These are phyloP conservation scores for Dicerorhinus sumatrensis DNA, from an alignment of 2,113 vertebrate species.

Conservation along the genomic window DNA sequence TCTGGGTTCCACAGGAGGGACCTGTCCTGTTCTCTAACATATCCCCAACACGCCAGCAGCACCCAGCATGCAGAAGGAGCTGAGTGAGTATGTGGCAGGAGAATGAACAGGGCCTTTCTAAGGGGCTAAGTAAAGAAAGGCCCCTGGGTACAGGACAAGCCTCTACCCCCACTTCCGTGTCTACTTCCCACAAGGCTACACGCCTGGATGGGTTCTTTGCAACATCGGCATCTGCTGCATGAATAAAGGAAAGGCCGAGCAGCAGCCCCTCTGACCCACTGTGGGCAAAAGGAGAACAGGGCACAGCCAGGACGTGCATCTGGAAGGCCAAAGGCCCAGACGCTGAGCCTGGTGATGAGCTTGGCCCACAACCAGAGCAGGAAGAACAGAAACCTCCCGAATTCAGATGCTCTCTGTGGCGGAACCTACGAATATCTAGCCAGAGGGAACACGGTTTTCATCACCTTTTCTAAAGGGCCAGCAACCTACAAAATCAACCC, in stretches of 20 bases:
- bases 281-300: background rate
- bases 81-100: background rate
- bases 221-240: background rate
- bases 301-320: background rate
- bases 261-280: background rate
- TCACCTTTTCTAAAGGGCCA: background rate
- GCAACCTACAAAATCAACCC: no score
- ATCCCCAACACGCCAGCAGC: background rate
- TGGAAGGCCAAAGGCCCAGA: background rate
- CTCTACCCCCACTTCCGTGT: background rate
- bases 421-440: background rate
- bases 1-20: no score
- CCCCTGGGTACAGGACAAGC: background rate
- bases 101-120: background rate
- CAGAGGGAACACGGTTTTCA: background rate
- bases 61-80: accelerated
- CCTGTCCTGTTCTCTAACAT: background rate
- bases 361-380: background rate
- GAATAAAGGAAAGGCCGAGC: background rate
- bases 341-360: background rate
- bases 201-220: background rate
- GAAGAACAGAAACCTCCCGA: background rate
- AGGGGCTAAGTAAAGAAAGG: background rate
- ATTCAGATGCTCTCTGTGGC: background rate
- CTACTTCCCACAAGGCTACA: background rate